Percentiles rank a stretch among this genome's conserved stretches.
phyloP scores from a whole-genome alignment of 2,797 vertebrate genomes.

The Gobionotothen gibberifrons region DNA sequence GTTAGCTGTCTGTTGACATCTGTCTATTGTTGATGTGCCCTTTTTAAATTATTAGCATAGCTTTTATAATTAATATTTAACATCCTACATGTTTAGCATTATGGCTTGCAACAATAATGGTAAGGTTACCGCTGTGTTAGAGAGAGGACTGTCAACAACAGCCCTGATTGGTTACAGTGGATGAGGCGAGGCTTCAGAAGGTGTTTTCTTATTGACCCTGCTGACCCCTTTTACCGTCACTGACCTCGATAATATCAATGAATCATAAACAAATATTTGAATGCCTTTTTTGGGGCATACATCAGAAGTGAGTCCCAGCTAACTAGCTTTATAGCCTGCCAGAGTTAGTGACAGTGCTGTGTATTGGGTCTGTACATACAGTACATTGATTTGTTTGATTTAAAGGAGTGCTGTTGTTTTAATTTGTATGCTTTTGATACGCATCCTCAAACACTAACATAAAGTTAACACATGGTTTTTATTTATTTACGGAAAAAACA shows the following conservation, averaged over 20 bases:
- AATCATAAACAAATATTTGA: too few species aligned
- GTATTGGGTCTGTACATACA: neutral
- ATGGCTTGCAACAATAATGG: neutral
- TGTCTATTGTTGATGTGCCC: neutral
- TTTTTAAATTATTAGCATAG: neutral
- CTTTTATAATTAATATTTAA: neutral
- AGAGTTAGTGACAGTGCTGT: neutral
- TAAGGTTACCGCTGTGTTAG: neutral
- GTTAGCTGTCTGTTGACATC: conserved; percentile 56
- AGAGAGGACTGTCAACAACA: conserved; percentile 13
- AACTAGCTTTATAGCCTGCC: neutral
- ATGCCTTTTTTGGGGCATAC: neutral
- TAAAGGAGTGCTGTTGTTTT: neutral
- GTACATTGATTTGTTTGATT: neutral
- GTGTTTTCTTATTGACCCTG: neutral
- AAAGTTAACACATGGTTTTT: neutral
- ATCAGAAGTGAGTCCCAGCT: neutral
- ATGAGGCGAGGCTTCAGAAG: conserved; percentile 20
- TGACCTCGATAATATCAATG: neutral
- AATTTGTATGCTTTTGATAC: neutral
- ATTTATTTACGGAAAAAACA: neutral
- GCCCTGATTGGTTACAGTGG: conserved; percentile 25
- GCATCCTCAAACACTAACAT: neutral
- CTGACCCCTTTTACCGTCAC: neutral
- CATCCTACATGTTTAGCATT: neutral